phyloP scores from a whole-genome alignment of 2,888 invertebrate species.

The Aricia artaxerxes region DNA sequence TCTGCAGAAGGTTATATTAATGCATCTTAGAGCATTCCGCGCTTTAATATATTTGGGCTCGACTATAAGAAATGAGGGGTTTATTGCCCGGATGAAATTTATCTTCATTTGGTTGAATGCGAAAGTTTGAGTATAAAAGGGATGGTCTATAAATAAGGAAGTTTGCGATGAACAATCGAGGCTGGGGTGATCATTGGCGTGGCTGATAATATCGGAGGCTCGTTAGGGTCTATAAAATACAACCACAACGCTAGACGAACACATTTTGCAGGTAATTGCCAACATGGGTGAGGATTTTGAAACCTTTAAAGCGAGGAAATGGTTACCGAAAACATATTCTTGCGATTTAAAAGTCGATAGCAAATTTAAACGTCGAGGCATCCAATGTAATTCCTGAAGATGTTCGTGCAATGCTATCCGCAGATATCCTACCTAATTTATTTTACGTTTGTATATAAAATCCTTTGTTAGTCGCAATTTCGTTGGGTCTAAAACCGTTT shows the following conservation, averaged over 20 bases:
- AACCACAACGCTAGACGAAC: conserved; percentile 53
- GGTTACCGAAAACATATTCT: neutral
- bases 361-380: neutral
- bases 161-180: conserved; percentile 32
- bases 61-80: conserved; percentile 10
- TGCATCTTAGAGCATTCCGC: neutral
- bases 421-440: neutral
- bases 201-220: conserved; percentile 63
- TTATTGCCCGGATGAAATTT: conserved; percentile 14
- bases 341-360: neutral
- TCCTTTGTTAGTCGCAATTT: no score
- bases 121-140: conserved; percentile 20
- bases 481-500: no score
- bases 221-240: conserved; percentile 71
- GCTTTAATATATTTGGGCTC: conserved; percentile 12
- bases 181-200: conserved; percentile 51
- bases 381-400: conserved; percentile 4
- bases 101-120: conserved; percentile 21
- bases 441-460: neutral
- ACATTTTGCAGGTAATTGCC: conserved; percentile 26
- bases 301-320: neutral
- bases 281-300: neutral
- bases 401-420: neutral
- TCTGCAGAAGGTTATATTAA: neutral
- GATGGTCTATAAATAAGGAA: conserved; percentile 17